Percentiles rank a stretch among this genome's conserved stretches.
Evolutionary conservation across 2,113 vertebrate genomes (phyloP).

Genomic region (Xerus inauris): DNA sequence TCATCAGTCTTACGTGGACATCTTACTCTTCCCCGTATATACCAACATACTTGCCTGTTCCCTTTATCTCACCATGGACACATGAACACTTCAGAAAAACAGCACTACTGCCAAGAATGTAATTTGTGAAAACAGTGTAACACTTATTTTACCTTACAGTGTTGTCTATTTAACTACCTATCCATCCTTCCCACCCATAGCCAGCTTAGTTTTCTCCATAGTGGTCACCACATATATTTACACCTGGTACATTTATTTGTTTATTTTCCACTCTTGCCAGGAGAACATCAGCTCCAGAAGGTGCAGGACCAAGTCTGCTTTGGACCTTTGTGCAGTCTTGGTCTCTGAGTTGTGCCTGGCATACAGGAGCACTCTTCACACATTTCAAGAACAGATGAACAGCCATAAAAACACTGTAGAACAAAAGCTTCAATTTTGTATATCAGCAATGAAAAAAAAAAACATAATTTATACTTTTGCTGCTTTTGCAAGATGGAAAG

Average conservation of each 20-base stretch:
- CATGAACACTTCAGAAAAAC: neutral
- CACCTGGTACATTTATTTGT: rapidly evolving
- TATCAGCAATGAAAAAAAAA: neutral
- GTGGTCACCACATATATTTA: neutral
- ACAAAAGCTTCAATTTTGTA: neutral
- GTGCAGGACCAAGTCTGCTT: no score
- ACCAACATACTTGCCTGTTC: no score
- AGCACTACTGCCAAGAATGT: rapidly evolving
- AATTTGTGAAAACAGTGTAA: neutral
- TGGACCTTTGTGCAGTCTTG: rapidly evolving
- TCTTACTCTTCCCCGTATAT: neutral
- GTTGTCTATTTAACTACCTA: no score
- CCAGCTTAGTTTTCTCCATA: no score
- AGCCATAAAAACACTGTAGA: neutral
- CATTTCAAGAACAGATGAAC: neutral
- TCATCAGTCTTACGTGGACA: neutral
- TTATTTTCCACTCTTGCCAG: no score
- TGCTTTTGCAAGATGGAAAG: neutral
- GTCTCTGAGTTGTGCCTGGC: neutral
- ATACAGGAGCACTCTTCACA: rapidly evolving
- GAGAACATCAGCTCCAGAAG: neutral
- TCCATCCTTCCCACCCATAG: neutral
- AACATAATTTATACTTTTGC: neutral
- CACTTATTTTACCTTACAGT: neutral
- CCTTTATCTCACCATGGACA: no score